Conservation (phyloP, 2,797 vertebrate genomes). For the Paramormyrops hopkinsi region DNA sequence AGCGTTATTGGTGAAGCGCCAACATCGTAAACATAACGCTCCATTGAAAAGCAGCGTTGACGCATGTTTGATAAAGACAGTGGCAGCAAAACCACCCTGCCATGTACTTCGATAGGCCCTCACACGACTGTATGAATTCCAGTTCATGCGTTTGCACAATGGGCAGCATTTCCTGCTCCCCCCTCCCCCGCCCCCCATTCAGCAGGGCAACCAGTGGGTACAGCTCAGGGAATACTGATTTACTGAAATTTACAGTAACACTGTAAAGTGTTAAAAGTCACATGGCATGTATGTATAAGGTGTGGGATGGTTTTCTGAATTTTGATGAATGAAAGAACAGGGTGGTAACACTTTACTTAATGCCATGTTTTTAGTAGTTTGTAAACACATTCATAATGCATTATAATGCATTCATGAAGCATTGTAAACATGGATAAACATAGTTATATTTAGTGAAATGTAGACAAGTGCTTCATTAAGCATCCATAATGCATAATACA, state of each 20-base stretch:
- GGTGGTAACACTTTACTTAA: not conserved
- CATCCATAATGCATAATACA: not conserved
- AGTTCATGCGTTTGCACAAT: not conserved
- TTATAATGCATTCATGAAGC: not conserved
- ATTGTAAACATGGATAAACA: not conserved
- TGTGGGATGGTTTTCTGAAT: not conserved
- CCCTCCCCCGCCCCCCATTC: not conserved
- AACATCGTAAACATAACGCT: not conserved
- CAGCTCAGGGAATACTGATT: not conserved
- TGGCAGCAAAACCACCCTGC: not conserved
- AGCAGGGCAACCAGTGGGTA: not conserved
- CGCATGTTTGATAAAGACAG: not conserved
- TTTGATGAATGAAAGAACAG: not conserved
- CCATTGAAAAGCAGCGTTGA: not conserved
- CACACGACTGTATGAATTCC: not conserved
- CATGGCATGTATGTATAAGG: not conserved
- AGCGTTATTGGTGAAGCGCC: not conserved
- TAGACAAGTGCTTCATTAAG: not conserved
- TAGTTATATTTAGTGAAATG: not conserved
- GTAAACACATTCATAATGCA: not conserved
- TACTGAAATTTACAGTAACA: not conserved
- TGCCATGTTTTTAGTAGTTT: not conserved
- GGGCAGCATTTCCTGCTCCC: not conserved
- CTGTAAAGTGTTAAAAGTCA: not conserved
- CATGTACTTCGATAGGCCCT: not conserved